Evolutionary conservation across 1,140 invertebrate species (phyloP).

Genomic region (Calephelis nemesis): DNA sequence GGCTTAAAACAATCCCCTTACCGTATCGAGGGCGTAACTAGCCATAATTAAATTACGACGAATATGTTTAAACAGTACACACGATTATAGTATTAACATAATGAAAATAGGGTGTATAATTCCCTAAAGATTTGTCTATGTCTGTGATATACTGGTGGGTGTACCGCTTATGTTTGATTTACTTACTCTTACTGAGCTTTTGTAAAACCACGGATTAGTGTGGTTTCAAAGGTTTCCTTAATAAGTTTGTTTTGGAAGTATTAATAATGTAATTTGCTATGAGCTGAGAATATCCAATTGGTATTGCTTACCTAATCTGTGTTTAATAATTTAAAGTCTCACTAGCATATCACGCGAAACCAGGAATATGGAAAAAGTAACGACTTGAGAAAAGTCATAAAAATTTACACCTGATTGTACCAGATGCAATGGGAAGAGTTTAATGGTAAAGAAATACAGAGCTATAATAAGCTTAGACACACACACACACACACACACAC

Average conservation of each 20-base stretch:
- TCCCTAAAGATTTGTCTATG: not conserved
- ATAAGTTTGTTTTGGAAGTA: conserved; percentile 29
- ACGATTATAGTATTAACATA: conserved; percentile 25
- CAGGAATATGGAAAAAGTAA: too few relatives aligned
- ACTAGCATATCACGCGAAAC: too few relatives aligned
- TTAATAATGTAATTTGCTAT: not conserved
- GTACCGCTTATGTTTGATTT: conserved; percentile 38
- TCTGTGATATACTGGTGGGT: not conserved
- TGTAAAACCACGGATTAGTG: conserved; percentile 37
- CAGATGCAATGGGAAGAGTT: too few relatives aligned
- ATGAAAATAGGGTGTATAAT: conserved; percentile 26
- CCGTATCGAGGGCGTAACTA: conserved; percentile 55
- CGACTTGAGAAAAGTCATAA: too few relatives aligned
- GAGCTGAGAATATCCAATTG: too few relatives aligned
- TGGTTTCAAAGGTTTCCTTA: conserved; percentile 32
- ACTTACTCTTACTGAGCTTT: conserved; percentile 50
- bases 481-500: too few relatives aligned
- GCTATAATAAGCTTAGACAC: too few relatives aligned
- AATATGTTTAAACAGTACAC: conserved; percentile 24
- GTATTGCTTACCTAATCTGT: too few relatives aligned
- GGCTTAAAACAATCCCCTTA: conserved; percentile 57
- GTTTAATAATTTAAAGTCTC: too few relatives aligned
- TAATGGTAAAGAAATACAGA: too few relatives aligned
- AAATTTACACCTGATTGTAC: too few relatives aligned
- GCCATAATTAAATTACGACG: conserved; percentile 59